These are phyloP conservation scores for Calypte anna DNA, from an alignment of 2,113 vertebrate genomes.

Conservation along the genomic window DNA sequence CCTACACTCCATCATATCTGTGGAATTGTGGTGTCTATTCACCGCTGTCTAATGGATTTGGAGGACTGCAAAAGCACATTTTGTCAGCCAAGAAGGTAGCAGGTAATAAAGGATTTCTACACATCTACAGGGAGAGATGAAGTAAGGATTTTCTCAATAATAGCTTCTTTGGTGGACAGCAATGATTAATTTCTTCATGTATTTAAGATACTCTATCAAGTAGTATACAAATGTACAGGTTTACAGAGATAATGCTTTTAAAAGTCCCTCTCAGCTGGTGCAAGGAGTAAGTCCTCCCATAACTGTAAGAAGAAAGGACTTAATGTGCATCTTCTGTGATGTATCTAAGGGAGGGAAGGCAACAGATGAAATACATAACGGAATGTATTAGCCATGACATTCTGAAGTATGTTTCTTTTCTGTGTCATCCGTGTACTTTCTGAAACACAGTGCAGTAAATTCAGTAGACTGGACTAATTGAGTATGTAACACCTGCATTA, in stretches of 20 bases:
- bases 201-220: not conserved
- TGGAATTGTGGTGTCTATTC: not conserved
- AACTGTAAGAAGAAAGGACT: not conserved
- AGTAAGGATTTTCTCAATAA: not conserved
- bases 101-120: not conserved
- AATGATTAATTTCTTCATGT: not conserved
- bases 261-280: not conserved
- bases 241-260: not conserved
- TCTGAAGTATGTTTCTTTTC: not conserved
- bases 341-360: not conserved
- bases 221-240: not conserved
- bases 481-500: not conserved
- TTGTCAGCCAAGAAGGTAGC: not conserved
- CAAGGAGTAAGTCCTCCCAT: not conserved
- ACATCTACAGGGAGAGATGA: not conserved
- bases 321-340: not conserved
- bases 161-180: not conserved
- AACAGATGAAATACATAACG: not conserved
- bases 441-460: not conserved
- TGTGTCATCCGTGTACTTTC: not conserved
- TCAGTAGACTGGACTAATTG: not conserved
- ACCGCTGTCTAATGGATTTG: not conserved
- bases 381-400: not conserved
- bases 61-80: not conserved
- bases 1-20: accelerated